Base-by-base conservation (phyloP, 1,140 invertebrate genomes). In the Drosophila ananassae region DNA sequence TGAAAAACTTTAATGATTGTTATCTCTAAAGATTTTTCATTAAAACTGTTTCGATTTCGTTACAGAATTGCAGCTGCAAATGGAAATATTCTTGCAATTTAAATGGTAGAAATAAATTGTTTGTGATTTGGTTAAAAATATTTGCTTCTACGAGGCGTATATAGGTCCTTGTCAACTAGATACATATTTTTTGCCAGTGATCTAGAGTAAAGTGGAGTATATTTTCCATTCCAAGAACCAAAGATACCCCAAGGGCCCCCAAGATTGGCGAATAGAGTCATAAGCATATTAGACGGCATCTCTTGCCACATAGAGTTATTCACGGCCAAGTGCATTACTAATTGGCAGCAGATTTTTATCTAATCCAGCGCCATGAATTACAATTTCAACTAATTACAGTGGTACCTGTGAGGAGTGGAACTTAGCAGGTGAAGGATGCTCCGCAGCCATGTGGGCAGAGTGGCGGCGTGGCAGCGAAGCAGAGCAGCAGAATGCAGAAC, bases 331-430 rank as follows among this genome's bases (percentile, higher is more conserved):
- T 78, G 71, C 83, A 77, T 82, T 89, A 82, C 79, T 87, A 87
- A 89, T 87, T 87, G 83, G 83, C 83, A 89, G 79, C 76, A 71
- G 83, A 87, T 87, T 77, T 87, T 87, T 83, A 87, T 87, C 82
- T 78, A 87, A 89, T 89, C 82, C 74, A 74, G 78, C 75, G 78
- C 83, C 83, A 89, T 83, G 83, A 87, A 87, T 89, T 87, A 83
- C 83, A 89, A 89, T 87, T 79, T 69, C 83, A 83, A 89, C 83
- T 87, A 87, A 87, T 87, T 87, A 87, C 79, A 87, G 72, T 71
- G 66, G 66, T 57, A 60, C 58, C 73, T 64, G 61, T 63, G 48
- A 74, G 67, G 34, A 62, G 47, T 63, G 60, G 56, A 44, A 75
- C 48, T 46, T 41, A 58, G 55, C 60, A 64, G 62, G 51, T 76